Evolutionary conservation across 2,888 invertebrate genomes (phyloP).

Genomic region (Diaperis boleti): DNA sequence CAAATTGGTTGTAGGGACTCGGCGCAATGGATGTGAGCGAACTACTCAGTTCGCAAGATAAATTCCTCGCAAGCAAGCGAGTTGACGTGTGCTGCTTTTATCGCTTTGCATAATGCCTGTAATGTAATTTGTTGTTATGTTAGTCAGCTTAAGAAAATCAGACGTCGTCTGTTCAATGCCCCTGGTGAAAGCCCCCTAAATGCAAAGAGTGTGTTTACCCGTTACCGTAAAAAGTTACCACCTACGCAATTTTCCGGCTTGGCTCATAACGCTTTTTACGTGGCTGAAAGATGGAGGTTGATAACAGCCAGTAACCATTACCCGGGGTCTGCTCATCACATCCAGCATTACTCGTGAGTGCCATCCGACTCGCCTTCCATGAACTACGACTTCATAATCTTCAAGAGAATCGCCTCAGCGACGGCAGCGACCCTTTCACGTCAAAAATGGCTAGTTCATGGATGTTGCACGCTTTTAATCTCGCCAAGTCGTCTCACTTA

Average conservation of each 20-base stretch:
- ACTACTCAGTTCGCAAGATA: not conserved
- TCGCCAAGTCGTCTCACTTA: constrained; percentile 21
- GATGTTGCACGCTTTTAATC: constrained; percentile 32
- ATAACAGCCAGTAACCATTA: constrained; percentile 61
- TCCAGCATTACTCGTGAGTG: constrained; percentile 54
- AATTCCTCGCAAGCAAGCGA: constrained; percentile 12
- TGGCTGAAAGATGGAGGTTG: constrained; percentile 58
- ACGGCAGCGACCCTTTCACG: constrained; percentile 41
- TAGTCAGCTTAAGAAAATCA: constrained; percentile 35
- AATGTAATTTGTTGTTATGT: constrained; percentile 43
- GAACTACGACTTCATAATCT: constrained; percentile 51
- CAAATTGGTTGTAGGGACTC: constrained; percentile 8
- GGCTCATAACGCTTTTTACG: constrained; percentile 59
- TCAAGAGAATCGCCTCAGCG: constrained; percentile 41
- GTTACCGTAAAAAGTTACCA: constrained; percentile 62
- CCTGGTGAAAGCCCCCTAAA: constrained; percentile 39
- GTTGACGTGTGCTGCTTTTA: constrained; percentile 30
- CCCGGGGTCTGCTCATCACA: constrained; percentile 56
- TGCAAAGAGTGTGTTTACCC: constrained; percentile 56
- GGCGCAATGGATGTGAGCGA: constrained; percentile 8
- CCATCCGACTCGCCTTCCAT: constrained; percentile 43
- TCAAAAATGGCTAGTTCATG: constrained; percentile 38
- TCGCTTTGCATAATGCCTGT: constrained; percentile 26
- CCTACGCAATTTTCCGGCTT: constrained; percentile 59
- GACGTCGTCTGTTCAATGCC: constrained; percentile 29